Percentiles rank a stretch among this genome's conserved stretches.
These are phyloP conservation scores for Sprattus sprattus DNA, from an alignment of 2,113 vertebrate genomes.

Conservation along the genomic window DNA sequence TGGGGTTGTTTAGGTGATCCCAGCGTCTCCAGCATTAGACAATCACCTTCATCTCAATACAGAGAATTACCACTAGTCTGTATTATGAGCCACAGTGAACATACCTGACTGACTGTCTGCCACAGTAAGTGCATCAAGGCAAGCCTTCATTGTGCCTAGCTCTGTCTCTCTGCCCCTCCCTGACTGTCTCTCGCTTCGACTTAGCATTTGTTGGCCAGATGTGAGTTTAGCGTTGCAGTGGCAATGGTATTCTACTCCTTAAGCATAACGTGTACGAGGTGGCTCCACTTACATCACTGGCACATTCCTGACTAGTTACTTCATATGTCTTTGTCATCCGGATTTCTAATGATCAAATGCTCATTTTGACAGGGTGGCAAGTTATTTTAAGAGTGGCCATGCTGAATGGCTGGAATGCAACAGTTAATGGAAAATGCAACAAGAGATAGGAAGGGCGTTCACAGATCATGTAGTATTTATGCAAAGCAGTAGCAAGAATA, in stretches of 20 bases:
- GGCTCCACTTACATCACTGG: not conserved
- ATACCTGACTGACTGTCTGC: not conserved
- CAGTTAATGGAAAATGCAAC: not conserved
- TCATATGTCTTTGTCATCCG: not conserved
- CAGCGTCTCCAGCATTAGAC: conserved; percentile 9
- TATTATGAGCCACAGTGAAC: not conserved
- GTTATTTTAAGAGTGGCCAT: not conserved
- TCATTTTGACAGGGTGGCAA: not conserved
- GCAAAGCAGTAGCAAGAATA: too few relatives aligned
- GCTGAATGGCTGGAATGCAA: not conserved
- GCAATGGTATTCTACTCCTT: conserved; percentile 8
- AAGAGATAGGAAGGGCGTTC: not conserved
- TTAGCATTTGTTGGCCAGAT: conserved; percentile 28
- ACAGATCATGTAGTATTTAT: not conserved
- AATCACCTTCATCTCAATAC: not conserved
- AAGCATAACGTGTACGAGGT: not conserved
- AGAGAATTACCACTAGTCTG: not conserved
- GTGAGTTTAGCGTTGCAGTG: conserved; percentile 32
- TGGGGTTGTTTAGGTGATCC: conserved; percentile 29
- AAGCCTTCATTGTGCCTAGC: not conserved
- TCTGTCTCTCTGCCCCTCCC: too few relatives aligned
- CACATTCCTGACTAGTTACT: not conserved
- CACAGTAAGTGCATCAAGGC: not conserved
- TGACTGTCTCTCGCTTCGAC: not conserved
- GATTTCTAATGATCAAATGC: not conserved